phyloP scores from a whole-genome alignment of 2,797 vertebrate genomes.

The Myiotriccus ornatus region DNA sequence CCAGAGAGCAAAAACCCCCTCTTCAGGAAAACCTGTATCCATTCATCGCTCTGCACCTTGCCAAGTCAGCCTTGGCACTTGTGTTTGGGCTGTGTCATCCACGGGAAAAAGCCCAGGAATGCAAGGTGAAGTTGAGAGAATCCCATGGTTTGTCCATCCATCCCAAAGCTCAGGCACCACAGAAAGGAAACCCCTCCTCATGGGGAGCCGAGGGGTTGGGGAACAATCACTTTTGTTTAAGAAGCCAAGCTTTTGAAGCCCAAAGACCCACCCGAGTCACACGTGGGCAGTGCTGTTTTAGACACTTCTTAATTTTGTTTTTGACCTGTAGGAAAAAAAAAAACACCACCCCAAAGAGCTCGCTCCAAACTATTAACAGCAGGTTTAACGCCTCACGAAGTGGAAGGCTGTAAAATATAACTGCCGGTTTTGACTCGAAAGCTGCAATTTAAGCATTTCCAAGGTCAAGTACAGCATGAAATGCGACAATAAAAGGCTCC shows the following conservation, averaged over 20 bases:
- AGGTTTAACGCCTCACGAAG: slow-evolving; percentile 49
- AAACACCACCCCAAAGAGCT: not conserved
- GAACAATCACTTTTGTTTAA: not conserved
- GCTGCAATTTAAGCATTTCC: slow-evolving; percentile 59
- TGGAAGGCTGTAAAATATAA: slow-evolving; percentile 27
- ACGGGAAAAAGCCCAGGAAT: not conserved
- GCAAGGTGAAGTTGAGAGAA: not conserved
- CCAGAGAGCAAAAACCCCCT: not conserved
- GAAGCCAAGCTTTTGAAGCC: not conserved
- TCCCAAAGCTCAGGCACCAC: no score
- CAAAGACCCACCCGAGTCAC: not conserved
- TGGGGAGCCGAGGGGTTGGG: rapidly evolving
- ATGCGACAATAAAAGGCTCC: slow-evolving; percentile 58
- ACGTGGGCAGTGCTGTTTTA: not conserved
- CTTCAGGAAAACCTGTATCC: not conserved
- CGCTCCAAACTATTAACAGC: slow-evolving; percentile 35
- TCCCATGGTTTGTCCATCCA: rapidly evolving
- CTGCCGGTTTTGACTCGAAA: slow-evolving; percentile 49
- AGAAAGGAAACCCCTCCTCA: not conserved
- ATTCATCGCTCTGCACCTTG: not conserved
- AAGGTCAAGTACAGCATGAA: slow-evolving; percentile 67
- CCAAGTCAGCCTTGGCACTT: not conserved
- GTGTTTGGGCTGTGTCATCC: not conserved
- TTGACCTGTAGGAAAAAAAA: not conserved
- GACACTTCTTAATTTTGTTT: not conserved